Base-by-base conservation (phyloP, 2,888 invertebrate genomes). In the Apotomis capreana region DNA sequence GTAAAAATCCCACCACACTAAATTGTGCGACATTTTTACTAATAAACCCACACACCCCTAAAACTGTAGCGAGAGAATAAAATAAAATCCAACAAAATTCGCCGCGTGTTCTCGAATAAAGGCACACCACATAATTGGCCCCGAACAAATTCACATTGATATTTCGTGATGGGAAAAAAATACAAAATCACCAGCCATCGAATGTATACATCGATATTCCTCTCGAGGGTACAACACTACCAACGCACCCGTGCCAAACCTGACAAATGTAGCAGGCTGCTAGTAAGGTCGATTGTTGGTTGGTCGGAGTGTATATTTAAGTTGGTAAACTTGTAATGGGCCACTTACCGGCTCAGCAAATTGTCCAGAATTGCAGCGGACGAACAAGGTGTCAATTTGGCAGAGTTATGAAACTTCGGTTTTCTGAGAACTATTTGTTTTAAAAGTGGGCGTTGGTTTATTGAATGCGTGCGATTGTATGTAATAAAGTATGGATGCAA, bases 311-410 rank as follows among this genome's bases (percentile, higher is more conserved):
- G 52, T 57, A 65, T 4, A 71, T 36, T 49, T 83, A 84, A 73
- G 8, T 80, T 88, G 79, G 90, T 80, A 79, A 77, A 82, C 82
- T 83, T 87, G 89, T 92, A 92, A 92, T 92, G 87, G 91, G 86
- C 92, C 92, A 92, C 92, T 92, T 92, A 92, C 88, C 84, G 84
- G 83, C 86, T 81, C 85, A 84, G 91, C 91, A 92, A 92, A 92
- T 92, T 89, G 91, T 89, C 84, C 86, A 83, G 91, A 88, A 90
- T 90, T 89, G 91, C 91, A 86, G 87, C 85, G 89, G 83, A 81
- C 86, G 86, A 87, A 89, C 92, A 91, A 92, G 92, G 92, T 93
- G 92, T 92, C 92, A 93, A 93, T 93, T 93, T 93, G 88, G 90
- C 81, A 85, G 84, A 92, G 92, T 92, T 92, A 92, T 92, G 92